These are phyloP conservation scores for Hiodon tergisus DNA, from an alignment of 2,113 vertebrate species.

Conservation along the genomic window DNA sequence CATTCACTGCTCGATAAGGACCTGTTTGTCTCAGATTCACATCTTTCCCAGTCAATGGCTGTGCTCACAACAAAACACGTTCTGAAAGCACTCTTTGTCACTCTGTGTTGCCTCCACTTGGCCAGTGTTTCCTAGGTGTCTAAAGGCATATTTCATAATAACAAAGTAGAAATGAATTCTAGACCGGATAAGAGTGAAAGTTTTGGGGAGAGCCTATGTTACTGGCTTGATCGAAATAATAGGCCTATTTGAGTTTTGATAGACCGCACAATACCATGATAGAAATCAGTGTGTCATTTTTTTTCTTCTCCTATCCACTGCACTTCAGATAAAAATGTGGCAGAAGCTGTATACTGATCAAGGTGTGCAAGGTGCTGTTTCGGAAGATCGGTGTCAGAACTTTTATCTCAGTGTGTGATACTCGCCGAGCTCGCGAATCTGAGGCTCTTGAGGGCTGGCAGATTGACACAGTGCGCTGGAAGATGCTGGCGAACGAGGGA, in stretches of 20 bases:
- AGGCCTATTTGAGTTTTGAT: too few relatives aligned
- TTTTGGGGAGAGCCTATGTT: too few relatives aligned
- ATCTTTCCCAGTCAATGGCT: slow-evolving; percentile 40
- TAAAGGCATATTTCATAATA: slow-evolving; percentile 3
- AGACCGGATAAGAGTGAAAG: too few relatives aligned
- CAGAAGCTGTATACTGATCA: too few relatives aligned
- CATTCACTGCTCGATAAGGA: slow-evolving; percentile 35
- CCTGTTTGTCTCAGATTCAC: slow-evolving; percentile 30
- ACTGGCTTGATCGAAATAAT: too few relatives aligned
- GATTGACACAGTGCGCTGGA: slow-evolving; percentile 25
- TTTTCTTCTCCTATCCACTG: too few relatives aligned
- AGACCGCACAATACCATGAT: too few relatives aligned
- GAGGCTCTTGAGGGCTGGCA: not conserved
- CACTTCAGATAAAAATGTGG: too few relatives aligned
- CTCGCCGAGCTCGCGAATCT: too few relatives aligned
- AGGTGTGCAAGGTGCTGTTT: too few relatives aligned
- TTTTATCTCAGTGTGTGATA: slow-evolving; percentile 11
- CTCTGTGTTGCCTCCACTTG: slow-evolving; percentile 28
- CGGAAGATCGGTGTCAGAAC: too few relatives aligned
- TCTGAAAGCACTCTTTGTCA: slow-evolving; percentile 31
- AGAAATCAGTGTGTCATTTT: too few relatives aligned
- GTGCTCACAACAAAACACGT: slow-evolving; percentile 21
- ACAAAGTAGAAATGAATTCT: not conserved
- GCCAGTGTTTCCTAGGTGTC: not conserved
- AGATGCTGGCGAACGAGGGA: slow-evolving; percentile 32